A percentile compares a stretch with the other conserved stretches of the same genome.
phyloP scores from a whole-genome alignment of 2,888 invertebrate genomes.

The Drosophila maculinotata region DNA sequence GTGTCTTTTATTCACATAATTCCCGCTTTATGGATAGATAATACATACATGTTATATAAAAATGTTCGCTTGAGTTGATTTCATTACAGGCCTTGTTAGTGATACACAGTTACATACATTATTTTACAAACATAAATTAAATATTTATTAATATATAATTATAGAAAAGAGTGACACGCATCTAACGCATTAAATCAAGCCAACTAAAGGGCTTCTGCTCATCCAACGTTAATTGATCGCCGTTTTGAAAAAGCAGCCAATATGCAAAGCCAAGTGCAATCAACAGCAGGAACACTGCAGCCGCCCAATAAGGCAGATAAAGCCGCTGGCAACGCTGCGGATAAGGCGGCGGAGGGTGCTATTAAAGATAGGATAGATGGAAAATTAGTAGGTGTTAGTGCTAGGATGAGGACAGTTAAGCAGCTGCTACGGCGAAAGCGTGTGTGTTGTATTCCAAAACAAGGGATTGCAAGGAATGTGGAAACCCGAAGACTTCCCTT shows the following conservation, averaged over 20 bases:
- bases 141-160: constrained; percentile 21
- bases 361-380: constrained; percentile 14
- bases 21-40: constrained; percentile 56
- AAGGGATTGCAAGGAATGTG: constrained; percentile 5
- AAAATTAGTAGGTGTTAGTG: constrained; percentile 30
- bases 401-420: not conserved
- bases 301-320: constrained; percentile 15
- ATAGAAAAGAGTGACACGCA: not conserved
- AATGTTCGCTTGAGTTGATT: constrained; percentile 67
- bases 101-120: constrained; percentile 47
- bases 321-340: too few species aligned
- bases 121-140: constrained; percentile 61
- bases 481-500: too few species aligned
- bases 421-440: constrained; percentile 15
- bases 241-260: constrained; percentile 16
- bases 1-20: constrained; percentile 68
- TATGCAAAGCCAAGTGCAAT: constrained; percentile 5
- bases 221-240: constrained; percentile 7
- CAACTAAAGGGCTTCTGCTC: not conserved
- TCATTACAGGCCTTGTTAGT: constrained; percentile 48
- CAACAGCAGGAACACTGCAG: constrained; percentile 18
- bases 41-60: constrained; percentile 57
- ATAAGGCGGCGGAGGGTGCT: too few species aligned
- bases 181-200: not conserved
- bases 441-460: constrained; percentile 5